Evolutionary conservation across 2,888 invertebrate species (phyloP).

Genomic region (Mycalesis mineus): DNA sequence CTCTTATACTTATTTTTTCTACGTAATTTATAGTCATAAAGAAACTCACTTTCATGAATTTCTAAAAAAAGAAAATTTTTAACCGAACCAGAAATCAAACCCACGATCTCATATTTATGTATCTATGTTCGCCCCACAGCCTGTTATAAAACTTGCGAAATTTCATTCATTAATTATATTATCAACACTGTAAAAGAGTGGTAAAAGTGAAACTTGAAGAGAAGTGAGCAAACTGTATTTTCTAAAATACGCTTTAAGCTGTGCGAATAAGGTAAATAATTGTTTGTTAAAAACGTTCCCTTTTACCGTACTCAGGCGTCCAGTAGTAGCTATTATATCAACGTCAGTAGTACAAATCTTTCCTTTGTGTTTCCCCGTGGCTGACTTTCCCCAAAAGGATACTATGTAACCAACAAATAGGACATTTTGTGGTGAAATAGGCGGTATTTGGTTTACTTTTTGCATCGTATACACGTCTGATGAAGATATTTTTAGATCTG

Average conservation of each 20-base stretch:
- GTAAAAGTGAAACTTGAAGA: slow-evolving; percentile 12
- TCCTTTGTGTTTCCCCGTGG: slow-evolving; percentile 32
- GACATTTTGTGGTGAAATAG: slow-evolving; percentile 22
- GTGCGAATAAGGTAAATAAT: not conserved
- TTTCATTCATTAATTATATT: not conserved
- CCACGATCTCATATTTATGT: too few species aligned
- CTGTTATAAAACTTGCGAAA: not conserved
- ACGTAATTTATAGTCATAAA: too few species aligned
- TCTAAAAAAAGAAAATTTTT: too few species aligned
- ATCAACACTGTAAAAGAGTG: slow-evolving; percentile 4
- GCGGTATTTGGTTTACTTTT: slow-evolving; percentile 10
- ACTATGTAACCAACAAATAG: slow-evolving; percentile 22
- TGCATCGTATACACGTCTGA: slow-evolving; percentile 2
- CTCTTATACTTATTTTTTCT: too few species aligned
- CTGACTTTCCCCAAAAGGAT: slow-evolving; percentile 33
- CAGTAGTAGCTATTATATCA: slow-evolving; percentile 26
- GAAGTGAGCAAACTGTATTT: not conserved
- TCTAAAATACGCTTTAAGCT: slow-evolving; percentile 3
- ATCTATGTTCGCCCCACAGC: not conserved
- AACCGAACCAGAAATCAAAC: too few species aligned
- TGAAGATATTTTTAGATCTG: not conserved
- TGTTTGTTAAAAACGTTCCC: not conserved
- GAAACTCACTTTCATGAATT: too few species aligned
- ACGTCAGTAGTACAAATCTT: slow-evolving; percentile 29
- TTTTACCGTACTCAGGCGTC: slow-evolving; percentile 20